Base-by-base conservation (phyloP, 2,888 invertebrate species). In the Heliothis peltigera region DNA sequence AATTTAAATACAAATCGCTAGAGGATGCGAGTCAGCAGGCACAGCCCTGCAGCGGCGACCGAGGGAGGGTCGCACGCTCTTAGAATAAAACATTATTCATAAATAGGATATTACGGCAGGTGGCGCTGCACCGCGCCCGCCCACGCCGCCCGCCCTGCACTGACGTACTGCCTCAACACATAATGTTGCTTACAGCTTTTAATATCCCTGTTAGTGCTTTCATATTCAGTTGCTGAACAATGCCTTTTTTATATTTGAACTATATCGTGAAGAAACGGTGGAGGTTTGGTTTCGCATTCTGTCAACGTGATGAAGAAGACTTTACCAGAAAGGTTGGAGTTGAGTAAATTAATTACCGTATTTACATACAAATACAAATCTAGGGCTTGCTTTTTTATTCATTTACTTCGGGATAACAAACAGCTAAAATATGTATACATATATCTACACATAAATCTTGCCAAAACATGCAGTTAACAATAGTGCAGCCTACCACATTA, bases 61-160 rank as follows among this genome's bases (percentile, higher is more conserved):
- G 67, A 67, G 70, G 79, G 81, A 84, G 85, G 86, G 88, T 86
- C 92, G 93, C 90, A 94, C 94, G 94, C 92, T 92, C 89, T 91
- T 92, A 92, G 94, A 94, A 94, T 94, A 94, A 94, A 94, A 94
- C 93, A 94, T 94, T 94, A 94, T 94, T 94, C 94, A 94, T 94
- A 94, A 94, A 93, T 93, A 93, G 93, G 91, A 92, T 92, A 93
- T 93, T 94, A 93, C 92, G 89, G 88, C 80, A 80, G 80, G 80
- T 91, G 91, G 89, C 82, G 79, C 73, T 70, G 64, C 72, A 71
- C 57, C 75, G 67, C 44, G 67, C 44, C 70, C 62, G 60, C 70
- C 53, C 46, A 49, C 70, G 63, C 68, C 80, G 70, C 74, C 75
- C 78, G 55, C 75, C 76, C 58, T 65, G 76, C 65, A 70, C 75